A percentile compares a stretch with the other conserved stretches of the same genome.
Conservation (phyloP, 2,113 vertebrate species). For the Neodon shergylaensis region DNA sequence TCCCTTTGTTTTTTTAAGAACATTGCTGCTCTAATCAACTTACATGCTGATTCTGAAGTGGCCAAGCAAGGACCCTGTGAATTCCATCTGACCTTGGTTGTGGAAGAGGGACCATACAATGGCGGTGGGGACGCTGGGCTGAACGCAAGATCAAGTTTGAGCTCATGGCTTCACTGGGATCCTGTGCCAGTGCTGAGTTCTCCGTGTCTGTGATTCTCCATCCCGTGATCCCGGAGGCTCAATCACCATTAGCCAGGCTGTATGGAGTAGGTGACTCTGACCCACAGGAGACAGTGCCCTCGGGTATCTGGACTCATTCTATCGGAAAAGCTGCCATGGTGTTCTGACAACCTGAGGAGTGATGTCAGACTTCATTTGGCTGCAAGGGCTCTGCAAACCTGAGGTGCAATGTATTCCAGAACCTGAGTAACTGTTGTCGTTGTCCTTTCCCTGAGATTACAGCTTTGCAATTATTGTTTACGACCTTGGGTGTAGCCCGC, state of each 20-base stretch:
- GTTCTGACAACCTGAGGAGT: neutral
- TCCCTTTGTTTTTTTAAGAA: conserved; percentile 37
- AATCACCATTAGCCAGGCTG: neutral
- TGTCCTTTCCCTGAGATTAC: neutral
- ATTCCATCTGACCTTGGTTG: conserved; percentile 14
- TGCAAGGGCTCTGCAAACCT: conserved; percentile 20
- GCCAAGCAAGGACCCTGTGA: neutral
- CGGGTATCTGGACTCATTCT: conserved; percentile 9
- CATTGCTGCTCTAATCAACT: conserved; percentile 30
- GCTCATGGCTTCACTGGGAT: neutral
- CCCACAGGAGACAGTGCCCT: neutral
- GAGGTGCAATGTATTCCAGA: neutral
- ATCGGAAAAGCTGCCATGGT: neutral
- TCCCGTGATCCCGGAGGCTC: neutral
- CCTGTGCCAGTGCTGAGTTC: neutral
- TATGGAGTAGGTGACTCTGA: neutral
- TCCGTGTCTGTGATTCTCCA: neutral
- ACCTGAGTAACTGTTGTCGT: neutral
- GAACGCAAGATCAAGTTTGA: neutral
- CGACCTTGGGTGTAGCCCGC: neutral
- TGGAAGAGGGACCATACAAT: neutral
- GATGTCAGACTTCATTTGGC: conserved; percentile 69
- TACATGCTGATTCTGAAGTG: conserved; percentile 58
- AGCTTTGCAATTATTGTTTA: neutral
- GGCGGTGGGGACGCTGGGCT: accelerated